These are phyloP conservation scores for Quadriops clusia DNA, from an alignment of 2,888 invertebrate species.

Conservation along the genomic window DNA sequence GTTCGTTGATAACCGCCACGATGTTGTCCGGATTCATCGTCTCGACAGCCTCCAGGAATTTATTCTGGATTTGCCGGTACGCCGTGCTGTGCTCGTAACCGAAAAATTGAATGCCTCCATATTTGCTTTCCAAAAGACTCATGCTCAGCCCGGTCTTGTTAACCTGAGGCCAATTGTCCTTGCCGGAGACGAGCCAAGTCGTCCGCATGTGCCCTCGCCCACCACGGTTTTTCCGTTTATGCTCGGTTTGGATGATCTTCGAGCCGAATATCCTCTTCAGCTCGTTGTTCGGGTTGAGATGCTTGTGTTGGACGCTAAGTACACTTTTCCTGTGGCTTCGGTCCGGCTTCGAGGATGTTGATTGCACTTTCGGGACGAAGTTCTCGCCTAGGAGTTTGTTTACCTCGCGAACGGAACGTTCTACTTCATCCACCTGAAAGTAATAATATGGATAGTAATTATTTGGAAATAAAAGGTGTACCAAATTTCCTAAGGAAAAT, in stretches of 20 bases:
- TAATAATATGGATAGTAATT: background rate
- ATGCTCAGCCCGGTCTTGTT: slow-evolving; percentile 62
- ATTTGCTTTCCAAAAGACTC: slow-evolving; percentile 44
- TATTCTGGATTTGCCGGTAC: slow-evolving; percentile 62
- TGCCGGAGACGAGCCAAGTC: slow-evolving; percentile 56
- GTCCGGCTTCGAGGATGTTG: slow-evolving; percentile 22
- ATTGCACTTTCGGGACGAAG: slow-evolving; percentile 21
- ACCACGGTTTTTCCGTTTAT: slow-evolving; percentile 45
- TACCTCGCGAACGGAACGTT: slow-evolving; percentile 52
- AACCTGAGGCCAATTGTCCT: slow-evolving; percentile 59
- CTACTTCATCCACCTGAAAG: slow-evolving; percentile 50
- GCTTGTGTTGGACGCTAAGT: slow-evolving; percentile 53
- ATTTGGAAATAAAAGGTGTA: slow-evolving; percentile 4
- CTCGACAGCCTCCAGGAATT: slow-evolving; percentile 68
- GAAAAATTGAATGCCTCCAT: slow-evolving; percentile 50
- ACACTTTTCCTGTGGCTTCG: slow-evolving; percentile 36
- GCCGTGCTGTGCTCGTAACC: slow-evolving; percentile 60
- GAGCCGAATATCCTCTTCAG: slow-evolving; percentile 71
- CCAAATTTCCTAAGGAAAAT: too few species aligned
- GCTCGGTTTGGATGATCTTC: slow-evolving; percentile 59
- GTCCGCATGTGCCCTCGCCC: slow-evolving; percentile 47
- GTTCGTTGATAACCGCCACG: slow-evolving; percentile 57
- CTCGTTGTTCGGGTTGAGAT: slow-evolving; percentile 70
- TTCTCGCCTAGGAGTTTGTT: slow-evolving; percentile 53
- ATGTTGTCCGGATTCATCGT: slow-evolving; percentile 68